These are phyloP conservation scores for Drosophila subpulchrella DNA, from an alignment of 1,140 invertebrate species.

Conservation along the genomic window DNA sequence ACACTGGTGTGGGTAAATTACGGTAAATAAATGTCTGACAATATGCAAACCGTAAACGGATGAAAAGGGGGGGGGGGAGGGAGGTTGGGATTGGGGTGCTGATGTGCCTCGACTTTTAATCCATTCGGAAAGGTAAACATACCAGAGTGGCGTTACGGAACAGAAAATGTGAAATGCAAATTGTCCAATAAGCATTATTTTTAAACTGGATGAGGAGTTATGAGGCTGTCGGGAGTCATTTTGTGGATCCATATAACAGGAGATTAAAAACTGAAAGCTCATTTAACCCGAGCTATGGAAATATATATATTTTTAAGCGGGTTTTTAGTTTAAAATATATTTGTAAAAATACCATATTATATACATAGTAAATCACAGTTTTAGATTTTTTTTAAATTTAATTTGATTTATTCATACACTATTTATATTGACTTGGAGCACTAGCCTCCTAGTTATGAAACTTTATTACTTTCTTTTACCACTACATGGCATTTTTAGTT, in stretches of 20 bases:
- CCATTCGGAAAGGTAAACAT: conserved; percentile 46
- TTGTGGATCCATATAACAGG: background rate
- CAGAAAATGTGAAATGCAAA: conserved; percentile 39
- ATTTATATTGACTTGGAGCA: too few species aligned
- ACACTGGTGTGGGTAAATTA: conserved; percentile 73
- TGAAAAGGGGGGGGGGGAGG: background rate
- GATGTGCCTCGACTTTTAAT: conserved; percentile 46
- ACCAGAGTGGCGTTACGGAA: conserved; percentile 30
- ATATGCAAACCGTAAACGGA: conserved; percentile 44
- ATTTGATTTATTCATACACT: background rate
- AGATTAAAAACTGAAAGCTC: conserved; percentile 1
- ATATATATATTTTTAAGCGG: too few species aligned
- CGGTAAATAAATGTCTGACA: conserved; percentile 78
- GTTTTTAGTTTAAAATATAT: too few species aligned
- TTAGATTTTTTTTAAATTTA: background rate
- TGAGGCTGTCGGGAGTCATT: conserved; percentile 12
- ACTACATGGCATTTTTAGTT: background rate
- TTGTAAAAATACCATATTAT: too few species aligned
- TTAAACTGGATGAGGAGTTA: conserved; percentile 27
- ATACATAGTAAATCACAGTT: too few species aligned
- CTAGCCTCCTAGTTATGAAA: background rate
- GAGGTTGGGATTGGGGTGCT: background rate
- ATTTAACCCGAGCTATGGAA: too few species aligned
- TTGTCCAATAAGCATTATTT: conserved; percentile 30
- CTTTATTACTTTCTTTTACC: background rate